Evolutionary conservation across 2,888 invertebrate species (phyloP).

Genomic region (Auanema freiburgensis): DNA sequence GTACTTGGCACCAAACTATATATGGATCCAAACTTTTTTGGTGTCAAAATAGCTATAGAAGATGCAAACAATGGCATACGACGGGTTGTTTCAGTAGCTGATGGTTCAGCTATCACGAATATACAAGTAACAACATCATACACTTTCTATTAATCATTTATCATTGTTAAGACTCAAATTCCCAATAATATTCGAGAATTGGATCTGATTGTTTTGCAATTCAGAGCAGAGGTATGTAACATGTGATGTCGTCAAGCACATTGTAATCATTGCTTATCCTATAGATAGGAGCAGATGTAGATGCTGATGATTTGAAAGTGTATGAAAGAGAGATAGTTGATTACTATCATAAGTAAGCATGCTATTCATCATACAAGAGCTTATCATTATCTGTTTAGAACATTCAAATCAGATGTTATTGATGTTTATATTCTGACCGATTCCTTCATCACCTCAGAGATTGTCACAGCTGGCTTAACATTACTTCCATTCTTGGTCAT

Average conservation of each 20-base stretch:
- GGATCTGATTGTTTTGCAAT: conserved; percentile 54
- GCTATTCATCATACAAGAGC: neutral
- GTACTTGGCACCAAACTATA: conserved; percentile 59
- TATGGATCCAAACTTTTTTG: conserved; percentile 63
- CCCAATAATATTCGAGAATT: conserved; percentile 57
- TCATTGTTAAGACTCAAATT: conserved; percentile 47
- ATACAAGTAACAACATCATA: conserved; percentile 15
- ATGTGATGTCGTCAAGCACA: neutral
- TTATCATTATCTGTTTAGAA: conserved; percentile 1
- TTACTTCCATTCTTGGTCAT: conserved; percentile 59
- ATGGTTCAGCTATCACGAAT: conserved; percentile 21
- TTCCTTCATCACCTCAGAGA: conserved; percentile 57
- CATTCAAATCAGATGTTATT: neutral
- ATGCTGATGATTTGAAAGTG: conserved; percentile 30
- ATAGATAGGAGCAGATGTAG: conserved; percentile 35
- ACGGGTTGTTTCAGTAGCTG: conserved; percentile 21
- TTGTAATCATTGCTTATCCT: neutral
- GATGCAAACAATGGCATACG: conserved; percentile 4
- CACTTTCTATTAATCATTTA: neutral
- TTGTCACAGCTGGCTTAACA: conserved; percentile 48
- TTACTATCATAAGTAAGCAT: conserved; percentile 48
- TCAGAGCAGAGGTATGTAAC: conserved; percentile 50
- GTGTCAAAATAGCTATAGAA: conserved; percentile 51
- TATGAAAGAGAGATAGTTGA: conserved; percentile 52
- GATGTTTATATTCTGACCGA: conserved; percentile 51